These are phyloP conservation scores for Drosophila parabipectinata DNA, from an alignment of 1,140 invertebrate genomes.

Conservation along the genomic window DNA sequence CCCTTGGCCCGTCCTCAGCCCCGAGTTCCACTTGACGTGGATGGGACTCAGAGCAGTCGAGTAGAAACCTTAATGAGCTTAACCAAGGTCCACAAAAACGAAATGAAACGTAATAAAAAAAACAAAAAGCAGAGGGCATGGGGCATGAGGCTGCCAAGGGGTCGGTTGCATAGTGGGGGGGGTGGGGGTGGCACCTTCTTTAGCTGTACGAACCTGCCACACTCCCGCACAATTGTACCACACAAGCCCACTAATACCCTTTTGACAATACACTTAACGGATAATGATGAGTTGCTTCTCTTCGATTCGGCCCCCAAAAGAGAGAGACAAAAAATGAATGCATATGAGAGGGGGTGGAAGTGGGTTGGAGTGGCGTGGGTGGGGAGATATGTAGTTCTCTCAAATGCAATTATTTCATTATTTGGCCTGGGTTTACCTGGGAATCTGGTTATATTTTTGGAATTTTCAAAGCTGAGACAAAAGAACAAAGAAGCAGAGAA, in stretches of 20 bases:
- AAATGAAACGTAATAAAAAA: background rate
- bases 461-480: no score
- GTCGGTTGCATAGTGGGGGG: no score
- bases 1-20: no score
- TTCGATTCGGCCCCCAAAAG: background rate
- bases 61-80: constrained; percentile 27
- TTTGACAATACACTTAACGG: background rate
- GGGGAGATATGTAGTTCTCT: no score
- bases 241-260: background rate
- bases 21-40: background rate
- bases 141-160: background rate
- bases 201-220: background rate
- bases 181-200: no score
- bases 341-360: background rate
- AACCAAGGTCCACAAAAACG: constrained; percentile 1
- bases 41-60: background rate
- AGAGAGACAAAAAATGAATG: background rate
- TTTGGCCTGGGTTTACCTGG: background rate
- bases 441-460: no score
- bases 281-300: background rate
- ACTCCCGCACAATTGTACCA: background rate
- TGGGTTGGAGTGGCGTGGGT: background rate
- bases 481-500: no score
- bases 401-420: background rate
- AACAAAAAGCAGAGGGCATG: background rate